Conservation (phyloP, 2,113 vertebrate species). For the Muntiacus reevesi region DNA sequence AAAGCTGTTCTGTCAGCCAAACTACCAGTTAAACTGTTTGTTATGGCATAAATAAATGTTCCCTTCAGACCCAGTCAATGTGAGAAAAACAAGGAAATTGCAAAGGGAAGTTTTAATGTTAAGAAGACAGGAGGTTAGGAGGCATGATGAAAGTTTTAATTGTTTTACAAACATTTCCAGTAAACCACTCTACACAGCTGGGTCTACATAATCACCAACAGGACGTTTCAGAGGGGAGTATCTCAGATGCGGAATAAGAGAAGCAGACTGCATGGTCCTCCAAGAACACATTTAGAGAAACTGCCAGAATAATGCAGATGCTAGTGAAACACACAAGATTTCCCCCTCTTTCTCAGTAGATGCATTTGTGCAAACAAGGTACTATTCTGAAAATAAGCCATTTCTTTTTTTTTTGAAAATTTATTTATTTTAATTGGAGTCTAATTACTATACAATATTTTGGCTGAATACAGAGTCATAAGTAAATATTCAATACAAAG, state of each 20-base stretch:
- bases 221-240: not conserved
- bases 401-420: not conserved
- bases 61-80: conserved; percentile 26
- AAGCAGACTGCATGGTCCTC: not conserved
- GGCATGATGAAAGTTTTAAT: conserved; percentile 23
- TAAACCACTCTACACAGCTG: not conserved
- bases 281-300: not conserved
- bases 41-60: conserved; percentile 37
- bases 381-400: not conserved
- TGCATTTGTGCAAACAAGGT: not conserved
- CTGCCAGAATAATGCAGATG: not conserved
- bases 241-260: not conserved
- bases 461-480: not conserved
- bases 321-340: not conserved
- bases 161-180: conserved; percentile 48
- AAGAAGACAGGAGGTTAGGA: conserved; percentile 32
- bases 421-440: not conserved
- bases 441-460: not conserved
- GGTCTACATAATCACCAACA: not conserved
- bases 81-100: conserved; percentile 57
- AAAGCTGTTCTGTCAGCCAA: conserved; percentile 54
- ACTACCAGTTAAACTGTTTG: conserved; percentile 49
- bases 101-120: conserved; percentile 33
- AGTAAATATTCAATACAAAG: not conserved
- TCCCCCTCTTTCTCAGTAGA: not conserved